Evolutionary conservation across 2,113 vertebrate genomes (phyloP), one percentile per base, ranked within the genome.

Genomic region (Xiphophorus maculatus): DNA sequence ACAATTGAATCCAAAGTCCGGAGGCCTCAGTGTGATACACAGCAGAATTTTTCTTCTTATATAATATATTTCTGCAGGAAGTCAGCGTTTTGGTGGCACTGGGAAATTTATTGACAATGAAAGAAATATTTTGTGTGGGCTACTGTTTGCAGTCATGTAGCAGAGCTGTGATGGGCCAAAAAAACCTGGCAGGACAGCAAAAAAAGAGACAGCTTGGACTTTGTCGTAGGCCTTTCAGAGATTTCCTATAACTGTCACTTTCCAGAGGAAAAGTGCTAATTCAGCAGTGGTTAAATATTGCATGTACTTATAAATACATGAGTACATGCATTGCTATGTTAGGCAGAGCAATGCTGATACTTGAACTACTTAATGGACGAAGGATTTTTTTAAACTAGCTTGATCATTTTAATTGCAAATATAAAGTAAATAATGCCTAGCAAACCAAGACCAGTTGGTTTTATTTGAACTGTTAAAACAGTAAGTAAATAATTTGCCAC

Each of bases 41-140:
- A 44, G 35, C 19, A 63, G 28, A 29, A 19, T 30, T 29, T 13
- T 44, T 14, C 33, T 63, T 42, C 2, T 30, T 63, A 17, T 63
- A 19, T 30, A 11, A n/a, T 10, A 35, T 28, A 63, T 62, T 40
- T 27, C 35, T 72, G 35, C 35, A 30, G 28, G 60, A 27, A 63
- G 58, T 72, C n/a, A 63, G 58, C 35, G 25, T 63, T 72, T 63
- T 72, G 33, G 58, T 72, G 60, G 17, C 37, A 71, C 33, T 28
- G 58, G 30, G n/a, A 72, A 63, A 63, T 63, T 35, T 61, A 37
- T 33, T 60, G 32, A 71, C 30, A 61, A 22, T n/a, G 7, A n/a
- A n/a, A 61, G 13, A 71, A 69, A 37, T 37, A 32, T 71, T 28
- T 61, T 71, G 54, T 37, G 33, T 35, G 33, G 27, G 33, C 2